Evolutionary conservation across 2,797 vertebrate genomes (phyloP).

Genomic region (Sebastiscus albofasciatus): DNA sequence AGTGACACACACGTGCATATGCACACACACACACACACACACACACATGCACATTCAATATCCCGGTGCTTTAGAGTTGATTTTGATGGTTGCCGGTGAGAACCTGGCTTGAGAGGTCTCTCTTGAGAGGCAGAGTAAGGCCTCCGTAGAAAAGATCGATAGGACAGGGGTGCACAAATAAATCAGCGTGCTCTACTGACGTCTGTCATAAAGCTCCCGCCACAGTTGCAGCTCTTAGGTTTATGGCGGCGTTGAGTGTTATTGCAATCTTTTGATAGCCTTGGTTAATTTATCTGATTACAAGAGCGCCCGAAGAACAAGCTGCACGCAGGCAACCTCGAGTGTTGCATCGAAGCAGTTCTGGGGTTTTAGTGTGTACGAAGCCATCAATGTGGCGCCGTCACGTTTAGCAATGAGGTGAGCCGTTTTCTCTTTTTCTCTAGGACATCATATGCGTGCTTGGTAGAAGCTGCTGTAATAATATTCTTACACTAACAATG

Average conservation of each 20-base stretch:
- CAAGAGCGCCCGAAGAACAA: slow-evolving; percentile 73
- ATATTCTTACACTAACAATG: not conserved
- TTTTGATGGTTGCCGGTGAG: slow-evolving; percentile 71
- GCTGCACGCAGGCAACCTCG: slow-evolving; percentile 56
- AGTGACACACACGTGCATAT: slow-evolving; percentile 1
- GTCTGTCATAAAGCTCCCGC: slow-evolving; percentile 83
- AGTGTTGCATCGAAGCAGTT: slow-evolving; percentile 61
- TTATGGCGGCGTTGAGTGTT: slow-evolving; percentile 85
- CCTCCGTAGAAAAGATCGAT: slow-evolving; percentile 80
- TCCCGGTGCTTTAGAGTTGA: slow-evolving; percentile 57
- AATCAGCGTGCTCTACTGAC: slow-evolving; percentile 81
- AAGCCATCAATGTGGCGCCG: not conserved
- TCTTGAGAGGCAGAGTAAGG: slow-evolving; percentile 76
- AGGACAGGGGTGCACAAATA: slow-evolving; percentile 80
- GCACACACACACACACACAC: slow-evolving; percentile 26
- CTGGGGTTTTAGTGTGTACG: slow-evolving; percentile 7
- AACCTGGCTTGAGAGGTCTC: slow-evolving; percentile 71
- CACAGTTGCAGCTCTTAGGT: slow-evolving; percentile 80
- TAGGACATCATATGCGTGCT: not conserved
- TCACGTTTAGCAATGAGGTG: slow-evolving; percentile 9
- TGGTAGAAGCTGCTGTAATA: not conserved
- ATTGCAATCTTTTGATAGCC: slow-evolving; percentile 89
- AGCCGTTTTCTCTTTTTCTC: not conserved
- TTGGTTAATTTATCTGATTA: slow-evolving; percentile 88
- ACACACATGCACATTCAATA: slow-evolving; percentile 44